Base-by-base conservation (phyloP, 2,888 invertebrate genomes). In the Nomada goodeniana region DNA sequence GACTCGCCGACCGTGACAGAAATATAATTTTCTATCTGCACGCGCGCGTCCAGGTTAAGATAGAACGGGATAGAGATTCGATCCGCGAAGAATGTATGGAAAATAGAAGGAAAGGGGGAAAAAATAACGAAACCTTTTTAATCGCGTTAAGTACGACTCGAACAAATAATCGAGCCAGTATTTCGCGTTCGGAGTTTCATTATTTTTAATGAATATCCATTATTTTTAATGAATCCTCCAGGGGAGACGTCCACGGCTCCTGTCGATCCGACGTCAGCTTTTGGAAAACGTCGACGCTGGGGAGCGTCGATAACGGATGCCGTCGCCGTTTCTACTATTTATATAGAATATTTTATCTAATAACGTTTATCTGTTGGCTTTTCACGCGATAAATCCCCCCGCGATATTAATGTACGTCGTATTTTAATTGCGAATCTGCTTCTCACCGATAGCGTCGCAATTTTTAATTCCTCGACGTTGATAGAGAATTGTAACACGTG, bases 201-300 rank as follows among this genome's bases (percentile, higher is more conserved):
- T 84, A 84, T 82, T 82, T 84, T 84, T 84, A 84, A 84, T 78
- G 78, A 84, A 84, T 82, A 82, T 84, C 82, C 83, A 84, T 83
- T 84, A 83, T 83, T 83, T 82, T 84, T 63, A 71, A 83, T 83
- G 82, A 85, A 68, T 77, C 73, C 75, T 79, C 76, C 55, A 75
- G 84, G 75, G 61, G 69, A 79, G 72, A 44, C 72, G 74, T 65
- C 47, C 52, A 11, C 60, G 75, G 71, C 52, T 44, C 57, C 68
- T 9, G 67, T 26, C 70, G 23, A 55, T 75, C 47, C 72, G 77
- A 63, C 65, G 52, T 69, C 67, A 42, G 76, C 60, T 76, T 86
- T 86, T 65, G 50, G 61, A 53, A 44, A 83, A 85, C 74, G 76
- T 53, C 68, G 65, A 72, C 64, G 75, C 65, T 60, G 73, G 63